A percentile compares a stretch with the other conserved stretches of the same genome.
phyloP scores from a whole-genome alignment of 2,113 vertebrate genomes.

The Sebastes schlegelii region DNA sequence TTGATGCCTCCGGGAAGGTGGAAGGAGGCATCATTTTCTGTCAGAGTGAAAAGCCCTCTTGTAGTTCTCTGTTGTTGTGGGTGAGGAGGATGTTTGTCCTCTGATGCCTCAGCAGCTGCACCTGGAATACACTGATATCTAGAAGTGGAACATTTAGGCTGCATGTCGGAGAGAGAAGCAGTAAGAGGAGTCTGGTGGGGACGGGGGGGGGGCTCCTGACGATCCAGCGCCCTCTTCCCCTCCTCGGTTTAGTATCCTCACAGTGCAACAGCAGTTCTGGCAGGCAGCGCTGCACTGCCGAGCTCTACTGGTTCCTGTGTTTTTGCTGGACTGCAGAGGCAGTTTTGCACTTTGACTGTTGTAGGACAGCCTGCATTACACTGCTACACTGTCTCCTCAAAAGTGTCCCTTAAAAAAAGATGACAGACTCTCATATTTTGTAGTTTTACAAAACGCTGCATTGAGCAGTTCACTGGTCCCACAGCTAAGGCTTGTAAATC shows the following conservation, averaged over 20 bases:
- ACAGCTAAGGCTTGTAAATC: background rate
- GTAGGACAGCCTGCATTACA: background rate
- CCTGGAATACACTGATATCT: constrained; percentile 43
- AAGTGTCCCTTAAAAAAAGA: background rate
- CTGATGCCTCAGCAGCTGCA: constrained; percentile 23
- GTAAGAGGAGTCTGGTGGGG: background rate
- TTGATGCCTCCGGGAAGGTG: constrained; percentile 8
- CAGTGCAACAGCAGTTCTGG: constrained; percentile 33
- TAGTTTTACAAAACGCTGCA: background rate
- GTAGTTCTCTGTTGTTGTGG: constrained; percentile 27
- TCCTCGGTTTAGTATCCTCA: constrained; percentile 24
- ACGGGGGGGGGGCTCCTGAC: background rate
- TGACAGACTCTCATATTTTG: background rate
- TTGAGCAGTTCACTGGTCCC: background rate
- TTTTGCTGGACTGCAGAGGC: constrained; percentile 55
- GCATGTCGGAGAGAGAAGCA: constrained; percentile 38
- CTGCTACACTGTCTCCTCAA: background rate
- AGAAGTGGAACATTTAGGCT: constrained; percentile 60
- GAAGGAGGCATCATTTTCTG: background rate
- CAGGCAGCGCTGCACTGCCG: constrained; percentile 34
- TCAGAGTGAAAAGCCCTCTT: constrained; percentile 6
- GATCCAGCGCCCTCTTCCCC: constrained; percentile 13
- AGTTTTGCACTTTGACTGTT: constrained; percentile 48
- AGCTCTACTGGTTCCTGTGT: constrained; percentile 19
- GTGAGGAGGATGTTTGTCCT: constrained; percentile 69